phyloP scores from a whole-genome alignment of 2,888 invertebrate species.

The Hofmannophila pseudospretella region DNA sequence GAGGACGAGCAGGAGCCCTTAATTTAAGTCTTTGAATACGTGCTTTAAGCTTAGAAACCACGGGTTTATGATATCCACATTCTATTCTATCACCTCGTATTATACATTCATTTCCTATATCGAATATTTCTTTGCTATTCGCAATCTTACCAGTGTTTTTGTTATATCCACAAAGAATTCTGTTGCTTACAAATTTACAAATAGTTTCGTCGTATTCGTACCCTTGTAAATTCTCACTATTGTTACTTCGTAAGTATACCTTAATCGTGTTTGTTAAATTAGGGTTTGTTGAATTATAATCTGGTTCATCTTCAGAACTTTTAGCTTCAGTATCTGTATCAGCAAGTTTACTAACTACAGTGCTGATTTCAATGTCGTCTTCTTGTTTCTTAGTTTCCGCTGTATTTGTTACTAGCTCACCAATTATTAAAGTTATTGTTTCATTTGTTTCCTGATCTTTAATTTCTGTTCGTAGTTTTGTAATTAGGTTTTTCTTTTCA shows the following conservation, averaged over 20 bases:
- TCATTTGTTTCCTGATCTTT: neutral
- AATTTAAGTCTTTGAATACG: neutral
- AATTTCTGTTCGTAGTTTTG: neutral
- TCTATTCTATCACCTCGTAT: conserved; percentile 4
- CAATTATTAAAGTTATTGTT: no score
- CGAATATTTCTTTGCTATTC: neutral
- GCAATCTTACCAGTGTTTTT: conserved; percentile 36
- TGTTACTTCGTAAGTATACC: neutral
- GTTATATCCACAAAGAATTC: conserved; percentile 57
- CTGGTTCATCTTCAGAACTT: neutral
- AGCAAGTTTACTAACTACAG: no score
- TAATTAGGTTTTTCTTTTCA: neutral
- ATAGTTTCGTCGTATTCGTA: conserved; percentile 1
- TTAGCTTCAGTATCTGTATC: neutral
- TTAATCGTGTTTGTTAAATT: neutral
- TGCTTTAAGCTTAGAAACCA: neutral
- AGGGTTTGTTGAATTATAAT: neutral
- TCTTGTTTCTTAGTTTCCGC: no score
- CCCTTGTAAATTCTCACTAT: neutral
- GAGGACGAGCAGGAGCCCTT: no score
- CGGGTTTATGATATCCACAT: neutral
- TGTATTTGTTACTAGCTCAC: no score
- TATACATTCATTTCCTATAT: neutral
- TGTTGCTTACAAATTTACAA: conserved; percentile 10
- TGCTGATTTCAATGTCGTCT: no score